A percentile compares a stretch with the other conserved stretches of the same genome.
phyloP scores from a whole-genome alignment of 1,140 invertebrate genomes.

The Lysiphlebus fabarum region DNA sequence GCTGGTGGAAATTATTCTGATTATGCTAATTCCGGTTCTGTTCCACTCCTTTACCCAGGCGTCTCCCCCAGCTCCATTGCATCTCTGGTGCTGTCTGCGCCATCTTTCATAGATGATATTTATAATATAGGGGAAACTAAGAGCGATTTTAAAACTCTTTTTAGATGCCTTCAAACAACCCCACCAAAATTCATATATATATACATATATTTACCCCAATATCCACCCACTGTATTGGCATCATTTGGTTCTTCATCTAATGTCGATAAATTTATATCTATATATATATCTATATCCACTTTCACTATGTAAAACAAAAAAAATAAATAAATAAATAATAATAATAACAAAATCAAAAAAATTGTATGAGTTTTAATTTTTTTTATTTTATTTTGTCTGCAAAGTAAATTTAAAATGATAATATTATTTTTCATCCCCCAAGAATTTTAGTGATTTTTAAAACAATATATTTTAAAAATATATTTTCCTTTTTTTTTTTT shows the following conservation, averaged over 20 bases:
- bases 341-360: background rate
- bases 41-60: conserved; percentile 56
- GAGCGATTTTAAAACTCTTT: conserved; percentile 56
- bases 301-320: background rate
- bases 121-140: conserved; percentile 54
- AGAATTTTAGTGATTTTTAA: too few species aligned
- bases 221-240: conserved; percentile 20
- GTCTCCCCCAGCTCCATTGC: conserved; percentile 28
- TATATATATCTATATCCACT: too few species aligned
- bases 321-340: background rate
- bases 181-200: conserved; percentile 10
- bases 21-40: conserved; percentile 59
- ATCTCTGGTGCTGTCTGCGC: conserved; percentile 50
- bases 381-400: too few species aligned
- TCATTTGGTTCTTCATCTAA: conserved; percentile 25
- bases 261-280: conserved; percentile 48
- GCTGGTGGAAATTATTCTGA: conserved; percentile 60
- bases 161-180: conserved; percentile 31
- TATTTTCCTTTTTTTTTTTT: too few species aligned
- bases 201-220: too few species aligned
- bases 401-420: too few species aligned
- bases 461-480: too few species aligned
- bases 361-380: background rate
- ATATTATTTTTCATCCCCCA: too few species aligned
- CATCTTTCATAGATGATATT: conserved; percentile 57